Base-by-base conservation (phyloP, 1,140 invertebrate genomes). In the Macrosteles quadrilineatus region DNA sequence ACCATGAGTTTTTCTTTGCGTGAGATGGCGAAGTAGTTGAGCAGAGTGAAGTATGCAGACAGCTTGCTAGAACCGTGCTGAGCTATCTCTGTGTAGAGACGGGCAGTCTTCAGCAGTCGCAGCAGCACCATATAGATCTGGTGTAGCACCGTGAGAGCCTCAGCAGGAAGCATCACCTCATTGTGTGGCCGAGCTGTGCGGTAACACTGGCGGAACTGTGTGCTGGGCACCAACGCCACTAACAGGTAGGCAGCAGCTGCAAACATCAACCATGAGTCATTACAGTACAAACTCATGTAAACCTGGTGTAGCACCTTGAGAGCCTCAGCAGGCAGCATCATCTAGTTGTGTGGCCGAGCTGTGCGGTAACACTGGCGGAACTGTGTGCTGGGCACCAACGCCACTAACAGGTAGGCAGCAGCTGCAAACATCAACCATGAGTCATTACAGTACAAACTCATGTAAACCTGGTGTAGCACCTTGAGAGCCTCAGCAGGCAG, bases 1-100 rank as follows among this genome's bases (percentile, higher is more conserved):
- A 96, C 94, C 94, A 97, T 93, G 62, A 96, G 83, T 82, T 97
- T 97, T 82, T 98, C 95, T 69, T 89, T 90, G 75, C 90, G 90
- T 55, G 92, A 92, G 72, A 96, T 86, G 73, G 95, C 89, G 81
- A 94, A 97, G 78, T 95, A 96, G 43, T 92, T 91, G 82, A 97
- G 87, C 19, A 96, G 86, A 59, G 92, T 90, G 81, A 97, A 97
- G 80, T 96, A 97, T 55, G 93, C 92, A 29, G 93, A 94, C 63
- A 98, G 84, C 82, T 97, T 97, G 79, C 91, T 91, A 4, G 93
- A 93, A 53, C 94, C 93, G 78, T 97, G 94, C 11, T 89, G 87
- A 64, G 85, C 88, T 75, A 91, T 91, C 79, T 95, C 91, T 0
- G 90, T 92, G 79, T 95, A 96, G 73, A 92, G 89, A 74, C 90